Evolutionary conservation across 2,113 vertebrate species (phyloP), one percentile per base, ranked within the genome.

Genomic region (Oostethus manadensis): DNA sequence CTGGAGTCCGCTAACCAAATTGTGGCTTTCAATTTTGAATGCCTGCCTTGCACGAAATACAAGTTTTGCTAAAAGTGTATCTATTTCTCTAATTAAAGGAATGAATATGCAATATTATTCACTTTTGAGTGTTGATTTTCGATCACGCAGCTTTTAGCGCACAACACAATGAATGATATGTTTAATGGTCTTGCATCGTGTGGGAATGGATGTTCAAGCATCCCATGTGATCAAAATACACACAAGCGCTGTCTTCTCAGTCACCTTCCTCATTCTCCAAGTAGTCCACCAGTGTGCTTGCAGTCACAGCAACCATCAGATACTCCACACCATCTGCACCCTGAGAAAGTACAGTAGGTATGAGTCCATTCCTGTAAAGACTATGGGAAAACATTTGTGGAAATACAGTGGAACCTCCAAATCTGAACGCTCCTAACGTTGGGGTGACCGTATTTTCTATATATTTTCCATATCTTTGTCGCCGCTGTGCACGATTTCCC

Each of bases 321-420:
- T 92, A 96, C 56, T 99, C 97, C 50, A 96, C 93, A 56, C 97
- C 96, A 70, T 98, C 97, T 21, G 88, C 82, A 73, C 94, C 96
- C 96, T 99, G 81, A 10, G 48, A 15, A 17, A 53, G 43, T 13
- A 64, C 9, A 16, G 8, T 66, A 6, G 65, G 53, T 10, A 6
- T 51, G 11, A 57, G 50, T 2, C 13, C 5, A 1, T 2, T 3
- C n/a, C 16, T 46, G n/a, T 21, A 21, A 48, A 20, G 46, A 48
- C 46, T 21, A 20, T 20, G 46, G 2, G 8, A 20, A 8, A 9
- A 29, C 1, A 29, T 9, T 6, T 8, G 1, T 16, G 16, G 3
- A 18, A 46, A 46, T 18, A 46, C 45, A 46, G 45, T 18, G 44
- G 44, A 46, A 46, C 1, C 45, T n/a, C n/a, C n/a, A n/a, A n/a